phyloP scores from a whole-genome alignment of 2,797 vertebrate genomes.

The Nyctalus aviator region DNA sequence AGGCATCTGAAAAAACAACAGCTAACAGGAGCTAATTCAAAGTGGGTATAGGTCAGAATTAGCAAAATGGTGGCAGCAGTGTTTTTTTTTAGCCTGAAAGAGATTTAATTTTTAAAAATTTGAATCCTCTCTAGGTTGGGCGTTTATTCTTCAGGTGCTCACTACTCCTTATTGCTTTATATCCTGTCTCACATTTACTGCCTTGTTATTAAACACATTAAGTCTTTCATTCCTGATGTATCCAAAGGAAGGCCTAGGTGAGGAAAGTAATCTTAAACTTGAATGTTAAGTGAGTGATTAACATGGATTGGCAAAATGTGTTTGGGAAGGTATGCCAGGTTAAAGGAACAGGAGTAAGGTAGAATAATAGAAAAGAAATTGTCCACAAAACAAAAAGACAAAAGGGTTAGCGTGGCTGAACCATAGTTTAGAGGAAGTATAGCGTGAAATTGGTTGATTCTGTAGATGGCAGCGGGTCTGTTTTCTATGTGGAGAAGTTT shows the following conservation, averaged over 20 bases:
- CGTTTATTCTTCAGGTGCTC: neutral
- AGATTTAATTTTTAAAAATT: neutral
- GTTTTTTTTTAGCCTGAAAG: constrained; percentile 34
- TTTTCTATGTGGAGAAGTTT: neutral
- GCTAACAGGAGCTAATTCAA: neutral
- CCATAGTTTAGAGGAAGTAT: neutral
- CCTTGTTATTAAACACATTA: neutral
- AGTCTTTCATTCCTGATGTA: constrained; percentile 25
- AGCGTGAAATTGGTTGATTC: constrained; percentile 14
- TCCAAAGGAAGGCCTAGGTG: constrained; percentile 38
- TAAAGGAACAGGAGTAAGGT: constrained; percentile 14
- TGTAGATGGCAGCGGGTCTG: neutral
- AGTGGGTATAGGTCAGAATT: neutral
- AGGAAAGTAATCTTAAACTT: constrained; percentile 24
- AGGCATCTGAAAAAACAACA: constrained; percentile 34
- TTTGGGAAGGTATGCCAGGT: constrained; percentile 35
- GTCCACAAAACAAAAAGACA: neutral
- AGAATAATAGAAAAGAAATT: constrained; percentile 3
- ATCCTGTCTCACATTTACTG: neutral
- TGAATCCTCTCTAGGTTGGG: neutral
- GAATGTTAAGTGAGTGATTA: constrained; percentile 45
- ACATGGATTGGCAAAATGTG: neutral
- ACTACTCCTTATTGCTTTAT: neutral
- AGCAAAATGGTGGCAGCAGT: neutral
- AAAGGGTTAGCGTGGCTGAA: neutral